Evolutionary conservation across 1,140 invertebrate genomes (phyloP).

Genomic region (Papilio machaon): DNA sequence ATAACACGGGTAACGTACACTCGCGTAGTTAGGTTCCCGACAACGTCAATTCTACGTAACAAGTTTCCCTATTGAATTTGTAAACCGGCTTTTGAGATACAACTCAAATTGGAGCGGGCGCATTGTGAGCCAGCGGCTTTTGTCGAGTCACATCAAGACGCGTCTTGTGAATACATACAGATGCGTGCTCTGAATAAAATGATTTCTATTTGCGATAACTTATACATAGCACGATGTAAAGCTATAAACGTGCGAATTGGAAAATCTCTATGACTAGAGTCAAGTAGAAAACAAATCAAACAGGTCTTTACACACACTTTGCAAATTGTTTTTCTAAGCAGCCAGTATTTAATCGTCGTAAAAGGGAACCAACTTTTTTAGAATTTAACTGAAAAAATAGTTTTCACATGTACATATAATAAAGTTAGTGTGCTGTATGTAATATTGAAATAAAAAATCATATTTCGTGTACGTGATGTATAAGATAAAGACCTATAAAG

Average conservation of each 20-base stretch:
- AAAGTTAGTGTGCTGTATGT: no score
- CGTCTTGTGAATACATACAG: conserved; percentile 21
- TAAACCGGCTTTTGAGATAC: conserved; percentile 34
- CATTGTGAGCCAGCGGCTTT: conserved; percentile 27
- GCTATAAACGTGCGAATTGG: background rate
- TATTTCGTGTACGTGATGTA: no score
- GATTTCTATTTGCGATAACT: conserved; percentile 16
- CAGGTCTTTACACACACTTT: no score
- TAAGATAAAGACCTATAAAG: no score
- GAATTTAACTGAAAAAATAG: no score
- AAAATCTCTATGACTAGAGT: no score
- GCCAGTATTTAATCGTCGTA: no score
- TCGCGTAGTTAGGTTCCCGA: conserved; percentile 22
- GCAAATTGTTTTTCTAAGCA: no score
- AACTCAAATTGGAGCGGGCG: conserved; percentile 27
- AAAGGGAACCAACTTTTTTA: no score
- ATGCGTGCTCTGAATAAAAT: conserved; percentile 19
- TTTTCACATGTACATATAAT: no score
- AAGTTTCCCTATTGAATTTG: conserved; percentile 35
- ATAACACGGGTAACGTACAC: conserved; percentile 5
- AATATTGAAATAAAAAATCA: no score
- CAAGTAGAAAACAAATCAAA: no score
- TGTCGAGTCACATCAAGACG: conserved; percentile 20
- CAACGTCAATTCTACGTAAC: conserved; percentile 35
- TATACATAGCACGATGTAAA: background rate